Conservation (phyloP, 2,113 vertebrate species). For the Vulpes vulpes region DNA sequence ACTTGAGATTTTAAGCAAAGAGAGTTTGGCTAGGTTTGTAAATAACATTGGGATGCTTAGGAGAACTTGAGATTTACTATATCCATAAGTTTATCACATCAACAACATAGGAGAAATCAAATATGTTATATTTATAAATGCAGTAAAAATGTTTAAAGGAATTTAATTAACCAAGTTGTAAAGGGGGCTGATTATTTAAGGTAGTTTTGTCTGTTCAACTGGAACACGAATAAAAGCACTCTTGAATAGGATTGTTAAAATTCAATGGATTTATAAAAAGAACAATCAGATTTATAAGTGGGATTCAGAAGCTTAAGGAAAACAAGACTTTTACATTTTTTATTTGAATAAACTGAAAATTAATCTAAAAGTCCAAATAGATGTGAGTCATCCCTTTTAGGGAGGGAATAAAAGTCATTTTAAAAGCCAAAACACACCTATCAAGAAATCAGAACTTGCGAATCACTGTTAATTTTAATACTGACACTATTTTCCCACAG, state of each 20-base stretch:
- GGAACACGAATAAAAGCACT: slow-evolving; percentile 54
- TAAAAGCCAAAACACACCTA: background rate
- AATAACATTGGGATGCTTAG: slow-evolving; percentile 32
- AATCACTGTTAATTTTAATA: background rate
- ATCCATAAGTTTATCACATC: slow-evolving; percentile 63
- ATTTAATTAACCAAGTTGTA: slow-evolving; percentile 81
- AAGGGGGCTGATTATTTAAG: slow-evolving; percentile 62
- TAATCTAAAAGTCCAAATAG: slow-evolving; percentile 45
- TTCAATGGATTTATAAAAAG: slow-evolving; percentile 46
- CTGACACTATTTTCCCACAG: background rate
- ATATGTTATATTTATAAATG: slow-evolving; percentile 72
- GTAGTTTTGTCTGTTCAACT: slow-evolving; percentile 25
- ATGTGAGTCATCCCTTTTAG: background rate
- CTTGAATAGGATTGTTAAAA: slow-evolving; percentile 25
- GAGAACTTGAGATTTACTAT: slow-evolving; percentile 61
- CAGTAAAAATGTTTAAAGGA: slow-evolving; percentile 68
- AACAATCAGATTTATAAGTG: slow-evolving; percentile 52
- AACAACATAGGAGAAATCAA: slow-evolving; percentile 65
- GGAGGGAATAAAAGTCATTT: background rate
- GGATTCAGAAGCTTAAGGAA: slow-evolving; percentile 35
- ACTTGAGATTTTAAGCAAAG: slow-evolving; percentile 58
- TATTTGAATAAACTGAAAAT: slow-evolving; percentile 51
- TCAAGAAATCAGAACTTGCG: background rate
- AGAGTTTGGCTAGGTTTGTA: slow-evolving; percentile 54
- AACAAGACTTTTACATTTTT: slow-evolving; percentile 22